A percentile compares a stretch with the other conserved stretches of the same genome.
Evolutionary conservation across 2,797 vertebrate genomes (phyloP).

Genomic region (Iguana delicatissima): DNA sequence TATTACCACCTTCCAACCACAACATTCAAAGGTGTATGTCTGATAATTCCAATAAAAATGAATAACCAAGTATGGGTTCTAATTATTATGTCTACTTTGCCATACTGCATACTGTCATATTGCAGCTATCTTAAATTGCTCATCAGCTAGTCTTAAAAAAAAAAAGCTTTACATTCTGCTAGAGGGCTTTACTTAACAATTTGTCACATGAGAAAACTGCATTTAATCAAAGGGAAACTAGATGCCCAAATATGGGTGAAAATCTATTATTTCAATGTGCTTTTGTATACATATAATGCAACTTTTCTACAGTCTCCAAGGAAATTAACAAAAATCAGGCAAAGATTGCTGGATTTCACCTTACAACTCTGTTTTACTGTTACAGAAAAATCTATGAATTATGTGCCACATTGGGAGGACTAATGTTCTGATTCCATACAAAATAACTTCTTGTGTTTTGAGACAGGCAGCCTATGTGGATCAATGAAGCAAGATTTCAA

Average conservation of each 20-base stretch:
- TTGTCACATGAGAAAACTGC: not conserved
- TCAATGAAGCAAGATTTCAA: not conserved
- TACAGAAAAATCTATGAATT: not conserved
- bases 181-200: not conserved
- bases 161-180: not conserved
- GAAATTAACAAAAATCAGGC: not conserved
- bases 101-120: not conserved
- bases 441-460: not conserved
- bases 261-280: not conserved
- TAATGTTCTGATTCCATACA: not conserved
- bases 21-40: not conserved
- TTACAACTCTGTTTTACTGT: not conserved
- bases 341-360: not conserved
- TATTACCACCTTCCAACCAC: not conserved
- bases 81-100: not conserved
- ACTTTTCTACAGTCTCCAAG: not conserved
- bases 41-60: not conserved
- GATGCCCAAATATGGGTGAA: not conserved
- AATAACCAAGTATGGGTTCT: not conserved
- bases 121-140: not conserved
- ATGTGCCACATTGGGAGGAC: not conserved
- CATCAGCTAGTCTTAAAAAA: not conserved
- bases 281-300: not conserved
- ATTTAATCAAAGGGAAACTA: not conserved
- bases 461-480: not conserved